phyloP scores from a whole-genome alignment of 2,797 vertebrate species.

The Parotocinclus haroldoi region DNA sequence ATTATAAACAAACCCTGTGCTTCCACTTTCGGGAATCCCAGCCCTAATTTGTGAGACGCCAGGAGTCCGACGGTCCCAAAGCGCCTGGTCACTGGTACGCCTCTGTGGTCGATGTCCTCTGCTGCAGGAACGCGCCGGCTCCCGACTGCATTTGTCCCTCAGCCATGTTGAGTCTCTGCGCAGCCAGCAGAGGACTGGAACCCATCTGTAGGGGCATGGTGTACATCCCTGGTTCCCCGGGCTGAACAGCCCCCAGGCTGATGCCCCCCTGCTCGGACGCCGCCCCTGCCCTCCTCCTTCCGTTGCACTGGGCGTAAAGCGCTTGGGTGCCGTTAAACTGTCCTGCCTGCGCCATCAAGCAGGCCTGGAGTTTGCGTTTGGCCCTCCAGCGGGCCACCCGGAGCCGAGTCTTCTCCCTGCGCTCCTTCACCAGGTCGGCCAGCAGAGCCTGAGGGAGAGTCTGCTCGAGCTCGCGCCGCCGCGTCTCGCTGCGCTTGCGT shows the following conservation, averaged over 20 bases:
- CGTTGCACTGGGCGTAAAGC: conserved; percentile 29
- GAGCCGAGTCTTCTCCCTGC: conserved; percentile 75
- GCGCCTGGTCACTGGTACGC: conserved; percentile 35
- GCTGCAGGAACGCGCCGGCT: conserved; percentile 27
- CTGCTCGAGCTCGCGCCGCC: conserved; percentile 71
- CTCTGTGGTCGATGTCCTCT: conserved; percentile 33
- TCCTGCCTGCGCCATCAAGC: conserved; percentile 51
- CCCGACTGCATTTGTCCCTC: conserved; percentile 37
- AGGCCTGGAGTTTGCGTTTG: conserved; percentile 74
- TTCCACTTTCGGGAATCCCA: no score
- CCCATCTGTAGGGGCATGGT: conserved; percentile 45
- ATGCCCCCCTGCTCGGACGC: conserved; percentile 29
- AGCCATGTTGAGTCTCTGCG: conserved; percentile 26
- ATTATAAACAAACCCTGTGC: no score
- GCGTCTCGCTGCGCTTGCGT: conserved; percentile 59
- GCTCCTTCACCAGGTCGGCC: conserved; percentile 67
- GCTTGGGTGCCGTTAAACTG: conserved; percentile 32
- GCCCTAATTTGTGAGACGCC: no score
- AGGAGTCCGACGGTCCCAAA: no score
- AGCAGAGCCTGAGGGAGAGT: conserved; percentile 73
- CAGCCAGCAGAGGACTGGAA: conserved; percentile 34
- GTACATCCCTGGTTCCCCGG: conserved; percentile 36
- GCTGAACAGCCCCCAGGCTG: conserved; percentile 24
- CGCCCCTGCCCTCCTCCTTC: conserved; percentile 30
- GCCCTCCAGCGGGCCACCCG: conserved; percentile 76